phyloP scores from a whole-genome alignment of 1,140 invertebrate genomes.

The Liolophura sinensis region DNA sequence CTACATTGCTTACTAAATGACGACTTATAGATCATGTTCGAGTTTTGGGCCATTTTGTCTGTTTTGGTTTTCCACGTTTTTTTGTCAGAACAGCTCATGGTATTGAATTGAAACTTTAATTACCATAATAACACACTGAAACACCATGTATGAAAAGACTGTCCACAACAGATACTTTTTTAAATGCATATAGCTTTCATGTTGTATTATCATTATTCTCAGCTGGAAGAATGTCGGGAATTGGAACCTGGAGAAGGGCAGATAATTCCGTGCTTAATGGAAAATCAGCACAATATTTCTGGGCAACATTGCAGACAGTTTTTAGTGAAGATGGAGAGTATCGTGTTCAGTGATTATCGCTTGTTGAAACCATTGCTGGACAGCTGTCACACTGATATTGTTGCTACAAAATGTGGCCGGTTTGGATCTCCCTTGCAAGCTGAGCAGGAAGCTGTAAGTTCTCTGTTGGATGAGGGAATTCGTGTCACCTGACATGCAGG shows the following conservation, averaged over 20 bases:
- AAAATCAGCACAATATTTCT: slow-evolving; percentile 74
- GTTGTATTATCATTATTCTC: slow-evolving; percentile 19
- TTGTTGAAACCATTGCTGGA: slow-evolving; percentile 80
- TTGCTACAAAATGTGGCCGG: slow-evolving; percentile 75
- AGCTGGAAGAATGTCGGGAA: slow-evolving; percentile 50
- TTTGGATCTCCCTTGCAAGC: slow-evolving; percentile 63
- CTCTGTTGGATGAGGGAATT: too few relatives aligned
- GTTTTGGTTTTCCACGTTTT: too few relatives aligned
- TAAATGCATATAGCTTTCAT: too few relatives aligned
- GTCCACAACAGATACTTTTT: too few relatives aligned
- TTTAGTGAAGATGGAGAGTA: slow-evolving; percentile 76
- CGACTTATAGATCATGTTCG: too few relatives aligned
- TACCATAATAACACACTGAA: too few relatives aligned
- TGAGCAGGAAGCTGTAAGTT: slow-evolving; percentile 53
- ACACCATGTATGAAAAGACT: too few relatives aligned
- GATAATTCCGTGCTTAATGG: slow-evolving; percentile 78
- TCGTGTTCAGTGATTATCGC: slow-evolving; percentile 85
- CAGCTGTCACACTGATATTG: slow-evolving; percentile 77
- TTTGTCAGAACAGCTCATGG: too few relatives aligned
- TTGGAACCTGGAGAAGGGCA: slow-evolving; percentile 52
- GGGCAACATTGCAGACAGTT: slow-evolving; percentile 68
- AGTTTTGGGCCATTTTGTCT: too few relatives aligned
- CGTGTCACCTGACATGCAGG: too few relatives aligned
- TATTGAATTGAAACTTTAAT: too few relatives aligned
- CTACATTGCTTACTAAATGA: too few relatives aligned